phyloP scores from a whole-genome alignment of 2,113 vertebrate genomes.

The Dermatemys mawii region DNA sequence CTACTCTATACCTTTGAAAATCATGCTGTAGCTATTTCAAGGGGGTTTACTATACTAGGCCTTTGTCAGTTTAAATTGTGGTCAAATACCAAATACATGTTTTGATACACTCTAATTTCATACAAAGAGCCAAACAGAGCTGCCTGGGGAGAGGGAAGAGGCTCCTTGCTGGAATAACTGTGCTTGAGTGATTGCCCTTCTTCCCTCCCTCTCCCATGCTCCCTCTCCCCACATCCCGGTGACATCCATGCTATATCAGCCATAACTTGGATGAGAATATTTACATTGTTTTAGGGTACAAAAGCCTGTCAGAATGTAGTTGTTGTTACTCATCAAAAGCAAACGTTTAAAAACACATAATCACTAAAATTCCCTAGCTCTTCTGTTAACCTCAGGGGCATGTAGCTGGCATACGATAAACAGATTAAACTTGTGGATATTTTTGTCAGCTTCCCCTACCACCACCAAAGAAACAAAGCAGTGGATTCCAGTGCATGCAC shows the following conservation, averaged over 20 bases:
- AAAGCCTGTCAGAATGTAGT: background rate
- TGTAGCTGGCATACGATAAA: background rate
- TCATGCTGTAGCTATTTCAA: too few relatives aligned
- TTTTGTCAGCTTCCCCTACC: slow-evolving; percentile 10
- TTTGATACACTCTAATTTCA: too few relatives aligned
- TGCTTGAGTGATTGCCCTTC: background rate
- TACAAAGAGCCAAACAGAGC: too few relatives aligned
- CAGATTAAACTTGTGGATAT: background rate
- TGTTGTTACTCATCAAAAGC: background rate
- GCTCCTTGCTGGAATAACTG: background rate
- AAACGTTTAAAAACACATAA: background rate
- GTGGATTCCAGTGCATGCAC: slow-evolving; percentile 26
- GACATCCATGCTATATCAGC: background rate
- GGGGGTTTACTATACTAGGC: too few relatives aligned
- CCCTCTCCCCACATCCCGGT: too few relatives aligned
- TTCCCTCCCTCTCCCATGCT: accelerated
- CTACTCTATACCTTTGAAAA: too few relatives aligned
- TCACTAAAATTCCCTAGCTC: background rate
- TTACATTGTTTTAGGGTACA: background rate
- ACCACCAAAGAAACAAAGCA: slow-evolving; percentile 26
- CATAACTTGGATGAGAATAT: background rate
- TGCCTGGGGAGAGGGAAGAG: too few relatives aligned
- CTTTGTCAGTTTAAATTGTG: too few relatives aligned
- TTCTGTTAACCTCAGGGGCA: background rate
- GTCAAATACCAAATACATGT: too few relatives aligned